phyloP scores from a whole-genome alignment of 2,888 invertebrate species.

The Oxytorus armatus region DNA sequence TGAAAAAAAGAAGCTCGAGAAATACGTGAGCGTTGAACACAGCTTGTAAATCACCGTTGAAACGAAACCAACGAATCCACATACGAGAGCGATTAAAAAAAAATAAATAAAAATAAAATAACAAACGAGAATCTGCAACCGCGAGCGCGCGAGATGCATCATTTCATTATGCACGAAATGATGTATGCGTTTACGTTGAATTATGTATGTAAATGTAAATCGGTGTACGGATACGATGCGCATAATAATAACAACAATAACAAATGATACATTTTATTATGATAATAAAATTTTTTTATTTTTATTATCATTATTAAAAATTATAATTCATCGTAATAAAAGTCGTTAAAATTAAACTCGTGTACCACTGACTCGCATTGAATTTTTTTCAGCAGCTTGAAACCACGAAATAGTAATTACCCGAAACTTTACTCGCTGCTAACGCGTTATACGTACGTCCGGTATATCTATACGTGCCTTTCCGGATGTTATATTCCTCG shows the following conservation, averaged over 20 bases:
- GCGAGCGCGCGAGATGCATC: slow-evolving; percentile 56
- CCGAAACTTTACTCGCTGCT: slow-evolving; percentile 3
- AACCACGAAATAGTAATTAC: slow-evolving; percentile 65
- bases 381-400: slow-evolving; percentile 24
- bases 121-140: slow-evolving; percentile 35
- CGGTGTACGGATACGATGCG: slow-evolving; percentile 21
- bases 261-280: neutral
- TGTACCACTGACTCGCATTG: neutral
- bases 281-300: neutral
- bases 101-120: slow-evolving; percentile 29
- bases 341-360: slow-evolving; percentile 2
- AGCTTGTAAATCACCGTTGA: slow-evolving; percentile 50
- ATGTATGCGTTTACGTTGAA: slow-evolving; percentile 59
- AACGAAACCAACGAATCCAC: slow-evolving; percentile 27
- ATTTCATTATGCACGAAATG: slow-evolving; percentile 67
- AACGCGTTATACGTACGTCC: slow-evolving; percentile 13
- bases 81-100: slow-evolving; percentile 31
- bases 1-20: too few species aligned
- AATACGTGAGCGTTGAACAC: slow-evolving; percentile 54
- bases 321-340: neutral
- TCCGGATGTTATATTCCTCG: slow-evolving; percentile 60
- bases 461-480: slow-evolving; percentile 28
- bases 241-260: neutral
- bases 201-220: slow-evolving; percentile 54
- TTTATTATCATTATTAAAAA: neutral